Evolutionary conservation across 1,140 invertebrate species (phyloP).

Genomic region (Platyscapa corneri): DNA sequence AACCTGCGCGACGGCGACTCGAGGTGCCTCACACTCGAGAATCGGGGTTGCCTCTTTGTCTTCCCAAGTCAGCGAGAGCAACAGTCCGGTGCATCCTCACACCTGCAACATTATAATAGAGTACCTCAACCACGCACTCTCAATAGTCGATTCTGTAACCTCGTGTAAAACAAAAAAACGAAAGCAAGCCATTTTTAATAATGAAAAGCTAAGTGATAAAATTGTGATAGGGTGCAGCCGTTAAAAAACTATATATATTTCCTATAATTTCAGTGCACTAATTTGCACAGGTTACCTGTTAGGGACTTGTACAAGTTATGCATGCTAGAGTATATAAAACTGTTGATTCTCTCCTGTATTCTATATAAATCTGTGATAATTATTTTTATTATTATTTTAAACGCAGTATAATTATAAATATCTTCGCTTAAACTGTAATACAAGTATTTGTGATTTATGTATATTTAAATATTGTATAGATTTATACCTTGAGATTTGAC

Average conservation of each 20-base stretch:
- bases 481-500: no score
- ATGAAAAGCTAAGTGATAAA: conserved; percentile 34
- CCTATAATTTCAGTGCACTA: conserved; percentile 26
- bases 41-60: conserved; percentile 39
- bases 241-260: conserved; percentile 41
- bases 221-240: conserved; percentile 24
- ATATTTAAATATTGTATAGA: no score
- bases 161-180: conserved; percentile 45
- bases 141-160: conserved; percentile 66
- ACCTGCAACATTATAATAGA: conserved; percentile 66
- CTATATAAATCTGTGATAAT: neutral
- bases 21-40: conserved; percentile 42
- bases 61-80: conserved; percentile 33
- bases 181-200: conserved; percentile 45
- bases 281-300: conserved; percentile 25
- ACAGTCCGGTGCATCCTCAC: conserved; percentile 37
- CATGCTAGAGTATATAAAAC: neutral
- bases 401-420: neutral
- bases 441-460: neutral
- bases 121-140: conserved; percentile 71
- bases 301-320: conserved; percentile 25
- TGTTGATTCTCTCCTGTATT: neutral
- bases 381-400: neutral
- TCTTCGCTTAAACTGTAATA: neutral
- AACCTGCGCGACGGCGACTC: neutral